Conservation (phyloP, 2,797 vertebrate genomes). For the Hypotaenidia philippensis region DNA sequence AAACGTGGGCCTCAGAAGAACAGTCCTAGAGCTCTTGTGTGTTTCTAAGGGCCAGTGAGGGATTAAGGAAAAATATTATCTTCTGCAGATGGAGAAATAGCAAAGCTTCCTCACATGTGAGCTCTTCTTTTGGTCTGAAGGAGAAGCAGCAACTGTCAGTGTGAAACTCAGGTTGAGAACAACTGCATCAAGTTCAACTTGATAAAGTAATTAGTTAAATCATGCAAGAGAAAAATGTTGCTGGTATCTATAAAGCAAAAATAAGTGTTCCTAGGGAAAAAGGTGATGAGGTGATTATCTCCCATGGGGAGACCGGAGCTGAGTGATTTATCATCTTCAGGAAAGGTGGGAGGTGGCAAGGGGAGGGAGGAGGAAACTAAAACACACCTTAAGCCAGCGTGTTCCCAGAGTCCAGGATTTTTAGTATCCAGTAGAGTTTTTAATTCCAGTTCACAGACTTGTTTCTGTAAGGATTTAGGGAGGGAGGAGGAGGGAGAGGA, state of each 20-base stretch:
- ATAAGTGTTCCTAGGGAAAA: neutral
- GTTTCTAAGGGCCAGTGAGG: neutral
- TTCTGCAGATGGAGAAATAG: neutral
- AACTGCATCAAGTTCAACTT: neutral
- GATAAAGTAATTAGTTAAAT: neutral
- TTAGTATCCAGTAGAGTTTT: neutral
- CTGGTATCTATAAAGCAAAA: neutral
- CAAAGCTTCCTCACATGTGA: neutral
- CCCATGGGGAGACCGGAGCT: neutral
- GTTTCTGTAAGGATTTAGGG: neutral
- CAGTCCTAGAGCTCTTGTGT: neutral
- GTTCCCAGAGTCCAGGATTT: neutral
- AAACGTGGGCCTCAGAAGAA: neutral
- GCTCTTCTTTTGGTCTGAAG: neutral
- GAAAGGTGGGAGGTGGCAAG: neutral
- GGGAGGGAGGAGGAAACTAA: neutral
- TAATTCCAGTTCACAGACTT: neutral
- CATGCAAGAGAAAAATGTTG: neutral
- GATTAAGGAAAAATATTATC: neutral
- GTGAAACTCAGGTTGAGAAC: neutral
- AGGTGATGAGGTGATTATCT: neutral
- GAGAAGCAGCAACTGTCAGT: neutral
- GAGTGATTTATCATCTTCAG: neutral
- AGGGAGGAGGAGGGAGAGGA: accelerated
- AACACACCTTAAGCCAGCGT: accelerated